Base-by-base conservation (phyloP, 1,140 invertebrate species). In the Asbolus verrucosus region DNA sequence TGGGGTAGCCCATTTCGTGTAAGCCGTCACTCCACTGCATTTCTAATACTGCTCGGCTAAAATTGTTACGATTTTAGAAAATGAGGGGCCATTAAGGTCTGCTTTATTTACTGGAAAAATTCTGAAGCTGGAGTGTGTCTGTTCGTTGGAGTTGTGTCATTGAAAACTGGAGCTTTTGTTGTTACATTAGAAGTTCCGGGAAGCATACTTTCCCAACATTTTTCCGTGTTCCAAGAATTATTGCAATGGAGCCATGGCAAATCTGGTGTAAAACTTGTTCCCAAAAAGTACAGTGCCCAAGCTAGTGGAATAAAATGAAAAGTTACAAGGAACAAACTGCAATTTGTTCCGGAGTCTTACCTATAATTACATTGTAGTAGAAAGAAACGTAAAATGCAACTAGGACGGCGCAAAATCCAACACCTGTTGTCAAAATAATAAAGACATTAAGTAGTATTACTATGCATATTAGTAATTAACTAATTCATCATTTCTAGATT, bases 301-400 rank as follows among this genome's bases (percentile, higher is more conserved):
- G 92, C 86, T 31, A 75, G n/a, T 2, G 8, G 21, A 13, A 13
- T 24, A 27, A 61, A 19, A 30, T 2, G 11, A 30, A 30, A 18
- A n/a, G n/a, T n/a, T n/a, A n/a, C n/a, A n/a, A n/a, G n/a, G n/a
- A n/a, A n/a, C n/a, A n/a, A n/a, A n/a, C n/a, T n/a, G n/a, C n/a
- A n/a, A n/a, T n/a, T n/a, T n/a, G n/a, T n/a, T n/a, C n/a, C 19
- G 31, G 8, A 14, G n/a, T 80, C 82, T 84, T 78, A 87, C 86
- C 91, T 59, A 96, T 94, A 75, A 96, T 93, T 1, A 94, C 94
- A 82, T 96, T 96, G 85, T 96, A 96, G 81, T 95, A 96, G 83
- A 94, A 94, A 1, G 92, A 93, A 18, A 95, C 94, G 82, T 94
- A 95, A 74, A 94, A 91, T n/a, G 93, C 93, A 14, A 95, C 93